Conservation (phyloP, 2,888 invertebrate species). For the Carterocephalus palaemon region DNA sequence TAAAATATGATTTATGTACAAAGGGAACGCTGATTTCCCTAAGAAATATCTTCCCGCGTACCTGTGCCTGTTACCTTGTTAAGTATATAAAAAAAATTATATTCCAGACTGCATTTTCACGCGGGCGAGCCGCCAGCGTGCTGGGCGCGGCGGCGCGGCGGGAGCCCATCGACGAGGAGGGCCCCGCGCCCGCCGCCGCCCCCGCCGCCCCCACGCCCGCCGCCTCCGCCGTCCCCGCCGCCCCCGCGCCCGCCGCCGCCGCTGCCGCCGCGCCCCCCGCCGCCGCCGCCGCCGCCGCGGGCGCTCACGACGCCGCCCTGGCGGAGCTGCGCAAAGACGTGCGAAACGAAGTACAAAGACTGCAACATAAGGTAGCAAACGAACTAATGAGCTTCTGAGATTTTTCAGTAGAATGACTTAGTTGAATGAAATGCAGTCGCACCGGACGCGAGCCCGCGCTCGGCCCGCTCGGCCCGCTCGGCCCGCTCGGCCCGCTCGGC, state of each 20-base stretch:
- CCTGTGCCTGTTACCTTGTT: not conserved
- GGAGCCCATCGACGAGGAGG: slow-evolving; percentile 88
- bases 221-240: slow-evolving; percentile 40
- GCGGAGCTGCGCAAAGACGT: slow-evolving; percentile 70
- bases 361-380: slow-evolving; percentile 62
- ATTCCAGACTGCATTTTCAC: slow-evolving; percentile 58
- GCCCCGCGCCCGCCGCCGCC: slow-evolving; percentile 44
- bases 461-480: too few relatives aligned
- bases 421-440: too few relatives aligned
- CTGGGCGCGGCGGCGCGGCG: slow-evolving; percentile 79
- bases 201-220: slow-evolving; percentile 50
- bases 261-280: slow-evolving; percentile 40
- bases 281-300: slow-evolving; percentile 44
- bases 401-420: too few relatives aligned
- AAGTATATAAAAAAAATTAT: not conserved
- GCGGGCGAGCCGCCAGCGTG: slow-evolving; percentile 53
- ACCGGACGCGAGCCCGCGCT: too few relatives aligned
- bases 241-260: slow-evolving; percentile 42
- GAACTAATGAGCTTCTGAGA: too few relatives aligned
- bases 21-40: too few relatives aligned
- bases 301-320: slow-evolving; percentile 75
- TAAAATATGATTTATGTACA: too few relatives aligned
- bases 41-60: too few relatives aligned
- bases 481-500: too few relatives aligned
- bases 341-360: slow-evolving; percentile 61